Conservation (phyloP, 2,113 vertebrate genomes). For the Gallinago jamesoni region DNA sequence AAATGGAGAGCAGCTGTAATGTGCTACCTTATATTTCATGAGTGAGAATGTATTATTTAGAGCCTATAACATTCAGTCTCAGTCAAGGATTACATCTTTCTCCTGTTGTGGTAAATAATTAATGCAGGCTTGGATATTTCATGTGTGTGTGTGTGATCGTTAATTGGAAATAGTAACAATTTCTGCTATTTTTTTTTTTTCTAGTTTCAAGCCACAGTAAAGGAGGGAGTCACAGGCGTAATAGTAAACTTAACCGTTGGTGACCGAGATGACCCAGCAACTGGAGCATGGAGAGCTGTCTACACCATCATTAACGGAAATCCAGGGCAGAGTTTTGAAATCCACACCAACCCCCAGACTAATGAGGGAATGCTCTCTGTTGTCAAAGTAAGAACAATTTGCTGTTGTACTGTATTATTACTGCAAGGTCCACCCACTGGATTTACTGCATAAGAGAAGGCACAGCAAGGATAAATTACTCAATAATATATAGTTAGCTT, state of each 20-base stretch:
- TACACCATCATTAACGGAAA: slow-evolving; percentile 97
- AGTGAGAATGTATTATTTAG: slow-evolving; percentile 33
- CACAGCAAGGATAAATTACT: neutral
- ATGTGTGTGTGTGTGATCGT: neutral
- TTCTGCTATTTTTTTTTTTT: neutral
- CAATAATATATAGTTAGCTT: neutral
- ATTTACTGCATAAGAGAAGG: neutral
- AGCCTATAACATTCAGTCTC: neutral
- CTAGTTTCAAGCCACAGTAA: slow-evolving; percentile 91
- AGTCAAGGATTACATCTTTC: neutral
- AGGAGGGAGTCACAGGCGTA: slow-evolving; percentile 89
- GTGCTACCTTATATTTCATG: neutral
- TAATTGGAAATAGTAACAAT: neutral
- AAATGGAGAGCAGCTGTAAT: slow-evolving; percentile 1
- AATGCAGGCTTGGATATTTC: neutral
- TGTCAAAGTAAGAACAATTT: slow-evolving; percentile 82
- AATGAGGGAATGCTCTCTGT: slow-evolving; percentile 97
- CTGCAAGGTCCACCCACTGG: neutral
- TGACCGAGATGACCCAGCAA: slow-evolving; percentile 90
- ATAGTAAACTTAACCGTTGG: slow-evolving; percentile 93
- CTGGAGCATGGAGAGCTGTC: slow-evolving; percentile 88
- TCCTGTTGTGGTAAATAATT: slow-evolving; percentile 32
- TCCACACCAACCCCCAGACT: slow-evolving; percentile 92
- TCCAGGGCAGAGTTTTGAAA: slow-evolving; percentile 89
- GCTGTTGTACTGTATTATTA: neutral